Conservation (phyloP, 2,888 invertebrate genomes). For the Apamea epomidion region DNA sequence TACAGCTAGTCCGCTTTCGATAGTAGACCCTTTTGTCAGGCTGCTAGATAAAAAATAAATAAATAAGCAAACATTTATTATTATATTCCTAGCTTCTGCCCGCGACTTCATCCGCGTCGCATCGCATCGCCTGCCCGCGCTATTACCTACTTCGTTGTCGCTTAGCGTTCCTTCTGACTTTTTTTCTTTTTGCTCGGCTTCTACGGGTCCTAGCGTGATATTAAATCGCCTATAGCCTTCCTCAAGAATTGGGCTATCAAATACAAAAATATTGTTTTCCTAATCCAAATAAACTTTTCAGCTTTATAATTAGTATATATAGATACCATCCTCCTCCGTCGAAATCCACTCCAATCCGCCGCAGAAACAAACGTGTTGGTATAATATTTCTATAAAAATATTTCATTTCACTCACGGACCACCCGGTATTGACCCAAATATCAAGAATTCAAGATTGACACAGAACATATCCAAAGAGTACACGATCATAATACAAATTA, state of each 20-base stretch:
- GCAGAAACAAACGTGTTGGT: slow-evolving; percentile 29
- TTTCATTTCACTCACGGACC: slow-evolving; percentile 51
- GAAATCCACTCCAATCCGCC: slow-evolving; percentile 20
- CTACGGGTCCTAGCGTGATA: no score
- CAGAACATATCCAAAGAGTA: slow-evolving; percentile 38
- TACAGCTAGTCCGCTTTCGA: background rate
- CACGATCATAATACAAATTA: slow-evolving; percentile 66
- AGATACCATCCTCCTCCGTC: background rate
- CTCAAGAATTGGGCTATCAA: no score
- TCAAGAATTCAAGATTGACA: slow-evolving; percentile 63
- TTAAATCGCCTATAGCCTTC: no score
- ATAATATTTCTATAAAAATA: slow-evolving; percentile 46
- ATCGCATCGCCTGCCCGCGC: no score
- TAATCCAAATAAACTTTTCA: background rate
- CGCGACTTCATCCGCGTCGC: no score
- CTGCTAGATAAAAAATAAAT: background rate
- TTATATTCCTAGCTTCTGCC: background rate
- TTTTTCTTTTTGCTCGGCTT: no score
- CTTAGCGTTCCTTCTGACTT: no score
- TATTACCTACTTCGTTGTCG: no score
- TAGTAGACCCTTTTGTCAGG: background rate
- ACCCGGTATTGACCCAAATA: slow-evolving; percentile 57
- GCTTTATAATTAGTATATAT: background rate
- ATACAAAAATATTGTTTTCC: no score
- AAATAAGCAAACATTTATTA: background rate